These are phyloP conservation scores for Steatornis caripensis DNA, from an alignment of 2,113 vertebrate species.

Conservation along the genomic window DNA sequence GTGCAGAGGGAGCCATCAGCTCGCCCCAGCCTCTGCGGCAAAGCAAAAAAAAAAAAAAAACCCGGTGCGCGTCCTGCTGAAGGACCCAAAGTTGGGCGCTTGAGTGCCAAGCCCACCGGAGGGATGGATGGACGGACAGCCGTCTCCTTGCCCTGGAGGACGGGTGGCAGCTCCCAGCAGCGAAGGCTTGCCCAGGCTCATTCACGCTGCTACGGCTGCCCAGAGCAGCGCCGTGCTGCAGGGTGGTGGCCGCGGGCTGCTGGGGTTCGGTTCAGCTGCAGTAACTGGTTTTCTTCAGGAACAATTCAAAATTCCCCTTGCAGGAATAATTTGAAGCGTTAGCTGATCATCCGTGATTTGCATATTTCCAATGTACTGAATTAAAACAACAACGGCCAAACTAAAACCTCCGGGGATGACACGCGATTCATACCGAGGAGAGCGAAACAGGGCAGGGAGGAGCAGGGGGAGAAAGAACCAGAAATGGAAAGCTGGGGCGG, in stretches of 20 bases:
- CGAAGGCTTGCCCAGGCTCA: neutral
- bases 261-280: neutral
- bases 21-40: rapidly evolving
- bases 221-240: neutral
- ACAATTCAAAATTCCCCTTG: neutral
- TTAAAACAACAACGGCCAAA: neutral
- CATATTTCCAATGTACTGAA: neutral
- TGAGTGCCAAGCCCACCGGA: neutral
- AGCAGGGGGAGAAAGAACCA: neutral
- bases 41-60: neutral
- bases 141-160: neutral
- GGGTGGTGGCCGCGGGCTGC: neutral
- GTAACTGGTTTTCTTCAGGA: rapidly evolving
- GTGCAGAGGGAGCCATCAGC: neutral
- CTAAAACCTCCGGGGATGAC: neutral
- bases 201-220: neutral
- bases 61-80: no score
- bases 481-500: neutral
- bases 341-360: rapidly evolving
- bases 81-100: neutral
- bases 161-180: neutral
- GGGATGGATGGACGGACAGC: neutral
- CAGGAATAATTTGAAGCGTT: neutral
- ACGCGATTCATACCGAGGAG: neutral
- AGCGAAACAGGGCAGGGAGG: neutral